Percentiles rank a stretch among this genome's conserved stretches.
phyloP scores from a whole-genome alignment of 2,113 vertebrate species.

The Pluvianellus socialis region DNA sequence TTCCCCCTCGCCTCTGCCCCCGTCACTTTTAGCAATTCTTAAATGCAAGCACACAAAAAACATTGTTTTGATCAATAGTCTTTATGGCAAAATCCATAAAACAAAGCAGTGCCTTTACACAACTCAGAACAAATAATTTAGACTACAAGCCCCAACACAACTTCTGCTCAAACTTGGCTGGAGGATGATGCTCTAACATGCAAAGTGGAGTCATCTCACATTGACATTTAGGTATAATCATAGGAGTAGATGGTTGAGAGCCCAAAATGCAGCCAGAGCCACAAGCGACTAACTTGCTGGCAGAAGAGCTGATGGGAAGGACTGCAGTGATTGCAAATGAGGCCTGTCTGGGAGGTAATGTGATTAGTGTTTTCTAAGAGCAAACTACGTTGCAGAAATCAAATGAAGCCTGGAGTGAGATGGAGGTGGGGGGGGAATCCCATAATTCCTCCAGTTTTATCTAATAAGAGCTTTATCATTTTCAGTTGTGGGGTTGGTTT shows the following conservation, averaged over 20 bases:
- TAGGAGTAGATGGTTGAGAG: background rate
- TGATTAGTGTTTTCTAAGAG: slow-evolving; percentile 33
- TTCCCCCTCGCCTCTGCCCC: background rate
- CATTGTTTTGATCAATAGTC: slow-evolving; percentile 9
- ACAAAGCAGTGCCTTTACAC: background rate
- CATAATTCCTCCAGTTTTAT: slow-evolving; percentile 22
- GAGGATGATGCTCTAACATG: background rate
- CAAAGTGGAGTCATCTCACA: background rate
- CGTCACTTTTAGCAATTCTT: background rate
- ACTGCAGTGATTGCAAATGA: slow-evolving; percentile 48
- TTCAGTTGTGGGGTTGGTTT: background rate
- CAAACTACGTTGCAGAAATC: slow-evolving; percentile 27
- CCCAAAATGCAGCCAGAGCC: background rate
- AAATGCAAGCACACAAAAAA: background rate
- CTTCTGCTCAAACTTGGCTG: background rate
- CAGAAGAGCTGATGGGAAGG: background rate
- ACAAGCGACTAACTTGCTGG: background rate
- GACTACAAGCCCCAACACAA: background rate
- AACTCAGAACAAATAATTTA: background rate
- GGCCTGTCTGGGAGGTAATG: slow-evolving; percentile 11
- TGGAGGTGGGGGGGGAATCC: background rate
- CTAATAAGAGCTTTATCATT: slow-evolving; percentile 53
- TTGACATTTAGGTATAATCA: background rate
- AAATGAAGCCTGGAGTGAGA: background rate
- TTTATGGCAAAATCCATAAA: slow-evolving; percentile 48